Evolutionary conservation across 2,797 vertebrate species (phyloP), one percentile per base, ranked within the genome.

Genomic region (Notolabrus celidotus): DNA sequence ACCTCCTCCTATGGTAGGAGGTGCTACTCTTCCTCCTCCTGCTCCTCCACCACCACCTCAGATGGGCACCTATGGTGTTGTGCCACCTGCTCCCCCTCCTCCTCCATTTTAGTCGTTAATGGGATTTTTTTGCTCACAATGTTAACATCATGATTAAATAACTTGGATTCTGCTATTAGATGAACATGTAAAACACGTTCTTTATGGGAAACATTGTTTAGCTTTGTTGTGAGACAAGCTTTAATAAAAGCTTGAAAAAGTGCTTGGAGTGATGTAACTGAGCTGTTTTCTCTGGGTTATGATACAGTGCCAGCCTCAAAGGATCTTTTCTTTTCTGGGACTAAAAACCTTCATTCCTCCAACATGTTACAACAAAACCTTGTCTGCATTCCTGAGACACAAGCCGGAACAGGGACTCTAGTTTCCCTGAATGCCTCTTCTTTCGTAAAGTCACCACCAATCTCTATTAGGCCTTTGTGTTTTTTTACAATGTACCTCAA

Each of bases 341-440:
- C 15, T 57, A 41, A 71, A 69, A 70, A 42, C 33, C n/a, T n/a
- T 31, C 29, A 60, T 65, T 23, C 50, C 46, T 46, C 41, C 27
- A 15, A 71, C 92, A 20, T 83, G 92, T 91, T 83, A 50, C 59
- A 63, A 85, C 91, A 85, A 10, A 56, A 23, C 74, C 66, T 39
- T 2, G 0, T 20, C 71, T 34, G 39, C 91, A 92, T 93, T 93
- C 92, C 86, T 79, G 1, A 42, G 56, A 47, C 75, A 86, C 92
- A 86, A 81, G 92, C 75, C 77, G 43, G 63, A 84, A 93, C 90
- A 86, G 5, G 17, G 74, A 68, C 25, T 55, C 54, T 9, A 6
- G 7, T 67, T 63, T 59, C 10, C 34, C 11, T 46, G 62, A 31
- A 39, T 20, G 52, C 27, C 27, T 27, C 29, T 12, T 29, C n/a